Conservation (phyloP, 2,113 vertebrate species). For the Naja naja region DNA sequence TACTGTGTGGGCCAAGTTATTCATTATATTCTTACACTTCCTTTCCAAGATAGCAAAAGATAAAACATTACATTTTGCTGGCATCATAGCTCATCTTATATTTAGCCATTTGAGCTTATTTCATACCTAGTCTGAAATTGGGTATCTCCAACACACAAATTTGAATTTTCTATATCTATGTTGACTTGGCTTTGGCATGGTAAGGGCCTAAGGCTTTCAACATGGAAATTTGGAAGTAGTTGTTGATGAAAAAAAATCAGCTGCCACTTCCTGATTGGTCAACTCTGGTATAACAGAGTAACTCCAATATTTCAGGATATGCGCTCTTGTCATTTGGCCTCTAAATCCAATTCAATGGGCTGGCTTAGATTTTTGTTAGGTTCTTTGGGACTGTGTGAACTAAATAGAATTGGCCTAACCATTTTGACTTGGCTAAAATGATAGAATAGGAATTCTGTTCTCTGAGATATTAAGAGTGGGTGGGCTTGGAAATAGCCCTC, state of each 20-base stretch:
- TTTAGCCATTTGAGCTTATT: not conserved
- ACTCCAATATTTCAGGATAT: not conserved
- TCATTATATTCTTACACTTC: not conserved
- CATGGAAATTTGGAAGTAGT: not conserved
- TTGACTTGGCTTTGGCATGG: not conserved
- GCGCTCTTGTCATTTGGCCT: not conserved
- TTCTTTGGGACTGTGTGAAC: not conserved
- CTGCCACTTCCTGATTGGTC: not conserved
- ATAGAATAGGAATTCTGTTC: not conserved
- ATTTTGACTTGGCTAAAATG: not conserved
- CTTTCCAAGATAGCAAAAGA: not conserved
- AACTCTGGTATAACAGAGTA: not conserved
- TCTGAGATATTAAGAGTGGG: not conserved
- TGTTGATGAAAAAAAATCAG: not conserved
- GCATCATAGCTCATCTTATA: not conserved
- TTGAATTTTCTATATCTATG: not conserved
- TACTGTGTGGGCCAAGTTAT: not conserved
- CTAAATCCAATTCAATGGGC: not conserved
- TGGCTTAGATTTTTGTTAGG: not conserved
- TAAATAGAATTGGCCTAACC: not conserved
- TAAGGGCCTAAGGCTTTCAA: not conserved
- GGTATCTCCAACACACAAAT: not conserved
- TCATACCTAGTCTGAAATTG: not conserved
- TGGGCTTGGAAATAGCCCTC: not conserved
- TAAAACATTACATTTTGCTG: not conserved